Evolutionary conservation across 2,888 invertebrate genomes (phyloP), one percentile per base, ranked within the genome.

Genomic region (Leptinotarsa tumamoca): DNA sequence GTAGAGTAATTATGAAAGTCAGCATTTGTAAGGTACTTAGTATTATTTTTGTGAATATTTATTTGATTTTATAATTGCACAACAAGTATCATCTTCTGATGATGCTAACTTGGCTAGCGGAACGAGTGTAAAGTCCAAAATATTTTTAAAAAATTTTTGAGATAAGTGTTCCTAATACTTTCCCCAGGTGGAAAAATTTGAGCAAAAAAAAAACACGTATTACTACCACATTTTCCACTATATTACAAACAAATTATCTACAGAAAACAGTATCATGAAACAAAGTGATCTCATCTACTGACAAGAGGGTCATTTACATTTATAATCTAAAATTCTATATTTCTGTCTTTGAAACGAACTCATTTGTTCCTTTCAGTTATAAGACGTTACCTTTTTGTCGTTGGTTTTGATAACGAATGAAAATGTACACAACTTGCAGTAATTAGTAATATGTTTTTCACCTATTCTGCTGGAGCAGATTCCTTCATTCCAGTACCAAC

Each of bases 401-500:
- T 43, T 43, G 10, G 10, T 43, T 43, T 43, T 10, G 10, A 27
- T 58, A 23, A 58, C 58, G 27, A 58, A 58, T 21, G 23, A 15
- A 23, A 58, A 58, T 23, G 58, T 58, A 58, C 58, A 58, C 58
- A 58, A 58, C 58, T 23, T 58, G 58, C 23, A 58, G 23, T 58
- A 23, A 13, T 13, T 14, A 52, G 52, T 52, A 52, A n/a, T 10
- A 10, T 10, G 21, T 58, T 10, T 58, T 27, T 23, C 43, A 23
- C 58, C 27, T 68, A 23, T 17, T 69, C 70, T 18, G 66, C n/a
- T 56, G 70, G 23, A n/a, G n/a, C 67, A 21, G 50, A 51, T 43
- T 68, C 50, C 56, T 91, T 91, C 90, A 91, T 92, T 76, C 94
- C 94, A 75, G 89, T 88, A 78, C 94, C 94, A 67, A 94, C 92